Base-by-base conservation (phyloP, 2,113 vertebrate species). In the Centrocercus urophasianus region DNA sequence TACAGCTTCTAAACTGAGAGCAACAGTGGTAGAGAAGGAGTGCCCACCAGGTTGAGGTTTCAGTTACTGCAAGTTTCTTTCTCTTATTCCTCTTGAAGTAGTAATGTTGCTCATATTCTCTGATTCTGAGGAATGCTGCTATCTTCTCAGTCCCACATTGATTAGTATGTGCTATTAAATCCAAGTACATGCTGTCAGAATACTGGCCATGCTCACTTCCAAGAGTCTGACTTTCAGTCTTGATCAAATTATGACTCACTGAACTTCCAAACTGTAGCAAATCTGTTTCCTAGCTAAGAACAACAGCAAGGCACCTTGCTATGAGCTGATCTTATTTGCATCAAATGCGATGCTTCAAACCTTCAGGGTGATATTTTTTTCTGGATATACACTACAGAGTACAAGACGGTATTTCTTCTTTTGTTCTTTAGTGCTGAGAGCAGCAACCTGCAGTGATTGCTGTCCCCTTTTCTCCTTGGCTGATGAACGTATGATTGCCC, bases 171-270 rank as follows among this genome's bases (percentile, higher is more conserved):
- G 36, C 76, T 25, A 32, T 76, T 61, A 75, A 88, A 74, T 83
- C 66, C n/a, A 64, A 85, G 94, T 45, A 40, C 45, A 16, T 27
- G 18, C 73, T 59, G 66, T 74, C 86, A 80, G 78, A 88, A 85
- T 61, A 61, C 56, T 17, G 48, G 59, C 91, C 94, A 60, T 52
- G 40, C 79, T 94, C 86, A 48, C 75, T 90, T 89, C 88, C 83
- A 86, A 83, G 73, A 95, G 80, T 20, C 42, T 63, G 64, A 56
- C 54, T 83, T 79, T 94, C 85, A 91, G 36, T 93, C 76, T 93
- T 82, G 64, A 83, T 79, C 84, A 89, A 93, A 93, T 91, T 61
- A 93, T 82, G 36, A 21, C 66, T 96, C 63, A 18, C 11, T 67
- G 85, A 94, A 78, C 66, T 63, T 87, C 54, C 45, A 72, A 90